A percentile compares a stretch with the other conserved stretches of the same genome.
phyloP scores from a whole-genome alignment of 2,113 vertebrate species.

The Brachyhypopomus occidentalis region DNA sequence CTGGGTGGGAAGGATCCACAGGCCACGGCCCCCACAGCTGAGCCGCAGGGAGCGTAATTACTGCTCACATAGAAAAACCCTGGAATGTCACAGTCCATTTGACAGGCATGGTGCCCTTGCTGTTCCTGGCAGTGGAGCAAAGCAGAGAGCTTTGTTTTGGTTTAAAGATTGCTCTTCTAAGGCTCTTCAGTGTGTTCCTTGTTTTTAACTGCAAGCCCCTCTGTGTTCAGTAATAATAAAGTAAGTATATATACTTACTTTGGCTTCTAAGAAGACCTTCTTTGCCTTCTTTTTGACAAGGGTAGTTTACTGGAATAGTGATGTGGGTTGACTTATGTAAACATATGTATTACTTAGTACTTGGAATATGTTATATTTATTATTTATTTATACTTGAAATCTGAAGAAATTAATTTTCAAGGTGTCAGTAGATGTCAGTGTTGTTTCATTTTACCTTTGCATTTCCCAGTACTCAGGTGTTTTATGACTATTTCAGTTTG shows the following conservation, averaged over 20 bases:
- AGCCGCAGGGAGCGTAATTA: slow-evolving; percentile 65
- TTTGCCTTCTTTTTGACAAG: no score
- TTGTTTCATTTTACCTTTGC: not conserved
- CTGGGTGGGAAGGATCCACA: slow-evolving; percentile 63
- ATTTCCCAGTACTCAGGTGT: not conserved
- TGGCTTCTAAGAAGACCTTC: not conserved
- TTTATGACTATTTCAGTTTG: not conserved
- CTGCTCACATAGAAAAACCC: slow-evolving; percentile 61
- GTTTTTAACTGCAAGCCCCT: slow-evolving; percentile 28
- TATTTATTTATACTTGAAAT: no score
- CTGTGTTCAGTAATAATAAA: not conserved
- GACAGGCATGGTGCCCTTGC: slow-evolving; percentile 55
- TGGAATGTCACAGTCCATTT: slow-evolving; percentile 69
- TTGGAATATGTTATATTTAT: not conserved
- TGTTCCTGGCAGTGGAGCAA: slow-evolving; percentile 33
- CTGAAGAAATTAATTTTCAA: no score
- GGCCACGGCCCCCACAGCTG: slow-evolving; percentile 33
- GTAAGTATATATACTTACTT: slow-evolving; percentile 6
- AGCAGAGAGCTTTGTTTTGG: slow-evolving; percentile 46
- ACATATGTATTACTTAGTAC: not conserved
- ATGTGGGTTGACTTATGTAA: not conserved
- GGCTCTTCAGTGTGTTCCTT: slow-evolving; percentile 4
- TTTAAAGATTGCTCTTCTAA: slow-evolving; percentile 35
- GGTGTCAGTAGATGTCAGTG: slow-evolving; percentile 21
- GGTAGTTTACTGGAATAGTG: not conserved